These are phyloP conservation scores for Euproctis similis DNA, from an alignment of 2,888 invertebrate genomes.

Conservation along the genomic window DNA sequence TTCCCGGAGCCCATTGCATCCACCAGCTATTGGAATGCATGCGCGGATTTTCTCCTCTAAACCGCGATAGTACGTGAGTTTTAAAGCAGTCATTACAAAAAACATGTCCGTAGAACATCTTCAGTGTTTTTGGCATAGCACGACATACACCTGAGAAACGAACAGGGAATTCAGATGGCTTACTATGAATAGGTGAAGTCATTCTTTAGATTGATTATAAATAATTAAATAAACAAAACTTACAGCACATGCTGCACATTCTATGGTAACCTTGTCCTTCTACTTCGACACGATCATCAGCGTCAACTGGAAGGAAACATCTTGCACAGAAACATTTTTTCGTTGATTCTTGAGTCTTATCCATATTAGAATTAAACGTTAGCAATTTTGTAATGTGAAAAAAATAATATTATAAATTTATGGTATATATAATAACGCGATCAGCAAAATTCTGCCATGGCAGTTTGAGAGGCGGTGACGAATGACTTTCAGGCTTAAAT, in stretches of 20 bases:
- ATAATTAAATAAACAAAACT: conserved; percentile 27
- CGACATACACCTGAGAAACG: conserved; percentile 54
- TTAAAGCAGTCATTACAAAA: conserved; percentile 64
- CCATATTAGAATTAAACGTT: conserved; percentile 38
- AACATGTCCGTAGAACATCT: conserved; percentile 68
- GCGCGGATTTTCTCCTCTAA: conserved; percentile 43
- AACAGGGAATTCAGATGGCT: no score
- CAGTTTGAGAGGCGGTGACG: conserved; percentile 37
- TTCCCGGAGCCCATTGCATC: conserved; percentile 57
- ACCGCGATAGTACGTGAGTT: conserved; percentile 47
- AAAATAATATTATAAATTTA: conserved; percentile 7
- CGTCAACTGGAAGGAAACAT: conserved; percentile 54
- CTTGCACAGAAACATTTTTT: conserved; percentile 63
- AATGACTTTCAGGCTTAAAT: conserved; percentile 34
- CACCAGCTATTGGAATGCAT: conserved; percentile 57
- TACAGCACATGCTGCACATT: conserved; percentile 61
- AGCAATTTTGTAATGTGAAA: conserved; percentile 29
- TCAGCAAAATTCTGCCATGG: conserved; percentile 41
- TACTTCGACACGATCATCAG: conserved; percentile 52
- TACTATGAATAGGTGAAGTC: no score
- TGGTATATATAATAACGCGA: conserved; percentile 24
- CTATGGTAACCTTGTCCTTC: conserved; percentile 60
- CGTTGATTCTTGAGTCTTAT: conserved; percentile 41
- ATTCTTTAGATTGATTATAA: neutral
- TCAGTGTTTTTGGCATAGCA: conserved; percentile 49